Conservation (phyloP, 2,888 invertebrate genomes). For the Dioctria linearis region DNA sequence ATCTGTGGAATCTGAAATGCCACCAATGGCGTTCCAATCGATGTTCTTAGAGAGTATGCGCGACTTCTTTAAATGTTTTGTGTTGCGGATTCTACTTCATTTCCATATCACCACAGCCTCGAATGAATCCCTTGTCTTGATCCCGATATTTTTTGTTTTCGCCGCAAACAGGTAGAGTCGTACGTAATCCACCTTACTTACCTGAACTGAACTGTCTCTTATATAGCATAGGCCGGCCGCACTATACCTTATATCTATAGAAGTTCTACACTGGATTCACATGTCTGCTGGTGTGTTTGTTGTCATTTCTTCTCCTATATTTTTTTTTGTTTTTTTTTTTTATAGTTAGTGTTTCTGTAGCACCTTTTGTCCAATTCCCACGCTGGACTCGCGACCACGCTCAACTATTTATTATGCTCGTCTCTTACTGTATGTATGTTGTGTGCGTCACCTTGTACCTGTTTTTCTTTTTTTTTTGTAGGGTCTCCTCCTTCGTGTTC, state of each 20-base stretch:
- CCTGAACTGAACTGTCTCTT: too few species aligned
- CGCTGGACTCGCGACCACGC: conserved; percentile 55
- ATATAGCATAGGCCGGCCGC: too few species aligned
- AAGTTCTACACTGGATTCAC: neutral
- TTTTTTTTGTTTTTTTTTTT: too few species aligned
- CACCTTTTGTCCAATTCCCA: conserved; percentile 56
- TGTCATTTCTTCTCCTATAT: conserved; percentile 21
- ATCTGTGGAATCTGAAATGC: conserved; percentile 52
- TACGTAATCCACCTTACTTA: neutral
- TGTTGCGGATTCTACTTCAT: conserved; percentile 13
- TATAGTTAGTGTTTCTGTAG: conserved; percentile 43
- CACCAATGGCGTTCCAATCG: conserved; percentile 53
- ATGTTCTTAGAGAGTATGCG: neutral
- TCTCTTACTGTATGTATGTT: conserved; percentile 5
- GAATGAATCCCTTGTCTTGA: conserved; percentile 7
- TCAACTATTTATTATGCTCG: conserved; percentile 52
- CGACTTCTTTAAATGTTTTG: neutral
- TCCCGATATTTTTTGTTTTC: neutral
- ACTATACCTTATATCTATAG: too few species aligned
- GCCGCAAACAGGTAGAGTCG: conserved; percentile 35
- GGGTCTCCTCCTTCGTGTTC: neutral
- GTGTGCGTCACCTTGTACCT: conserved; percentile 4
- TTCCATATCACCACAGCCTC: conserved; percentile 31
- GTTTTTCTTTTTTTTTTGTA: neutral
- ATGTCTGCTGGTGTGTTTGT: conserved; percentile 45